Base-by-base conservation (phyloP, 2,888 invertebrate species). In the Hirtodrosophila duncani region DNA sequence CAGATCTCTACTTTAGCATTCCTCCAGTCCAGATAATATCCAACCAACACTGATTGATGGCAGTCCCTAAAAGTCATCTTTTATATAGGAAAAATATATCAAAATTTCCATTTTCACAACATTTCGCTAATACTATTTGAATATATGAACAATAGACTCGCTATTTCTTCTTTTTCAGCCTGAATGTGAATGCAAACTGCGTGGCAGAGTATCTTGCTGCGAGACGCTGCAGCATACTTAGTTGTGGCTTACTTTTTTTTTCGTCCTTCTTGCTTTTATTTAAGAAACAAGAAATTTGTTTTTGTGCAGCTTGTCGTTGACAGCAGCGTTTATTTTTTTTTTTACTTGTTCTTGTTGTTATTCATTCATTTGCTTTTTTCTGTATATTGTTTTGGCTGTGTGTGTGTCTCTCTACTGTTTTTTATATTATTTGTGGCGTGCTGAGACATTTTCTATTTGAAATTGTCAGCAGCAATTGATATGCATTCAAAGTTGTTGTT, bases 381-480 rank as follows among this genome's bases (percentile, higher is more conserved):
- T 11, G 2, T 27, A 20, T 14, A 18, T 27, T 41, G 29, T 42
- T 16, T 23, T 42, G 29, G 24, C 17, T 16, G 17, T 33, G 7
- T 45, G 43, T 37, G 31, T 42, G 31, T 31, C 30, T 10, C 34
- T 29, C 20, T 34, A 34, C 41, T 29, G 17, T 24, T 29, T 18
- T 33, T 29, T 33, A 43, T 31, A 21, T 30, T 41, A 48, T 60
- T 55, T 46, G 51, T 48, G 38, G 50, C 63, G 42, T 64, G 63
- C 72, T 60, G 67, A 75, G 69, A 79, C 80, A 63, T 75, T 77
- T 75, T 67, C 69, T 65, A 75, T 75, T 79, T 72, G 72, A 79
- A 75, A 79, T 75, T 75, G 80, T 75, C 78, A 74, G 60, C 68
- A 60, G 63, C 78, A 78, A 75, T 75, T 78, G 75, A 68, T 75